These are phyloP conservation scores for Cephalopholis sonnerati DNA, from an alignment of 2,113 vertebrate genomes.

Conservation along the genomic window DNA sequence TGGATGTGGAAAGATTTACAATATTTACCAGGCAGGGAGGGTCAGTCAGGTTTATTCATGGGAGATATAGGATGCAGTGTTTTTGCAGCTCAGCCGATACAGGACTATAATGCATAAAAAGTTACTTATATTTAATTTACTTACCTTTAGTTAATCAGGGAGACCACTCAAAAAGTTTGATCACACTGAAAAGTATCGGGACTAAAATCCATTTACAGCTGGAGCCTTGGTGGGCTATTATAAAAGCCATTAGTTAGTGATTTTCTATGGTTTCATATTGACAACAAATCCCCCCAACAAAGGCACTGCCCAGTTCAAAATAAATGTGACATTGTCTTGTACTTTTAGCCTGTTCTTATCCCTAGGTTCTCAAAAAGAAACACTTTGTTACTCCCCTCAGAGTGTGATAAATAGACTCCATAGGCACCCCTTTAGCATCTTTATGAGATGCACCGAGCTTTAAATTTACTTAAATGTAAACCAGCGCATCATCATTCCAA, in stretches of 20 bases:
- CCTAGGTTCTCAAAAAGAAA: too few species aligned
- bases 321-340: background rate
- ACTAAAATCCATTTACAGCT: background rate
- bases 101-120: background rate
- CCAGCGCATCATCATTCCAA: too few species aligned
- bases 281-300: background rate
- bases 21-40: background rate
- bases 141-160: too few species aligned
- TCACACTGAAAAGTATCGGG: background rate
- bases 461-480: too few species aligned
- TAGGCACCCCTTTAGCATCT: too few species aligned
- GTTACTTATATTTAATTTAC: background rate
- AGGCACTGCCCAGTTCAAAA: background rate
- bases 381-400: too few species aligned
- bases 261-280: background rate
- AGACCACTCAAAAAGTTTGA: background rate
- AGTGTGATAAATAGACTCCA: too few species aligned
- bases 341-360: too few species aligned
- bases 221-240: too few species aligned
- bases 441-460: too few species aligned
- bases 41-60: background rate
- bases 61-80: background rate
- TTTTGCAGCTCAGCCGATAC: background rate
- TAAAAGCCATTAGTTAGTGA: background rate
- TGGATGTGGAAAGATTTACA: background rate